Base-by-base conservation (phyloP, 1,140 invertebrate genomes). In the Diploscapter pachys region DNA sequence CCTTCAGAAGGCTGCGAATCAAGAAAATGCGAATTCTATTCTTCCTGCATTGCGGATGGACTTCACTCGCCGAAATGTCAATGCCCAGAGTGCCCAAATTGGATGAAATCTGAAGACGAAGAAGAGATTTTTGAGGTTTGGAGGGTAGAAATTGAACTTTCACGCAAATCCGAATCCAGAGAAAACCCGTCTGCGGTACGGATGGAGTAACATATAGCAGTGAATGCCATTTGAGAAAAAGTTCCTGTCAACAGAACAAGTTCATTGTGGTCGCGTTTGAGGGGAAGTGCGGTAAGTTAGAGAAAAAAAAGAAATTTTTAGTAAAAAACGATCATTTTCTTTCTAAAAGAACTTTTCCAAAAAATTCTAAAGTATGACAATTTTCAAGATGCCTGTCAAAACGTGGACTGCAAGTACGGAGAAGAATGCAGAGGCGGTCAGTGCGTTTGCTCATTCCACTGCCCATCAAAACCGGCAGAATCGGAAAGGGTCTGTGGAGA, bases 1-100 rank as follows among this genome's bases (percentile, higher is more conserved):
- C 4, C 68, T 90, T 56, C 88, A 93, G 93, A 93, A 89, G 92
- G 92, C 51, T 96, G 93, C 86, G 92, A 93, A 82, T 91, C 91
- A 76, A 92, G 91, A 81, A 91, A 91, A 81, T 96, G 93, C 86
- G 91, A 94, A 63, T 91, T 90, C 86, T 93, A 94, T 85, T 89
- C 91, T 2, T 88, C 90, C 49, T 95, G 93, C 86, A 91, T 93
- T 83, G 91, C 90, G 73, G 90, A 92, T 83, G 90, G 89, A 6
- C 86, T 87, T n/a, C 90, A 90, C 2, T 90, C 91, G 82, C 91
- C 91, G 0, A 90, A 89, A 67, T 95, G 93, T 85, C 89, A 92
- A 53, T 95, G 93, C 86, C 92, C 92, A 31, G 31, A 31, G 31
- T 31, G 31, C 31, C 31, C 31, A 31, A 31, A 31, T 31, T 31